A percentile compares a stretch with the other conserved stretches of the same genome.
phyloP scores from a whole-genome alignment of 2,797 vertebrate species.

The Mareca penelope region DNA sequence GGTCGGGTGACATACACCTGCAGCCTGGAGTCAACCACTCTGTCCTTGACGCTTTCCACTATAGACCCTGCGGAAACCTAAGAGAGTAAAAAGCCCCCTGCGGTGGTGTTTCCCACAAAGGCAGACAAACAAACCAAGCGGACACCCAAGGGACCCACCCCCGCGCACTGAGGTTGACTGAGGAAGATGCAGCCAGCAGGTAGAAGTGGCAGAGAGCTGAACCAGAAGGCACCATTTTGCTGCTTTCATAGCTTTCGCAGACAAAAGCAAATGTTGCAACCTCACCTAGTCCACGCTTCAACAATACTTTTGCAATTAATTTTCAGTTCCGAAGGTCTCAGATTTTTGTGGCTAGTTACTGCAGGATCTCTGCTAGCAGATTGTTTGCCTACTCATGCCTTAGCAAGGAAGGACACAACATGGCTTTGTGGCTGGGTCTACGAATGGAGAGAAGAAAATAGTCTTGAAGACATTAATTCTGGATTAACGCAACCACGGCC shows the following conservation, averaged over 20 bases:
- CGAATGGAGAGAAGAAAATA: not conserved
- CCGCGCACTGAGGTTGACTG: not conserved
- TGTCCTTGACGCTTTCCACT: constrained; percentile 86
- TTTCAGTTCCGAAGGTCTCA: not conserved
- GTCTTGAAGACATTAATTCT: not conserved
- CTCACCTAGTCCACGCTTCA: not conserved
- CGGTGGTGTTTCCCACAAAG: not conserved
- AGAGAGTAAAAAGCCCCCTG: not conserved
- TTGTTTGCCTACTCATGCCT: not conserved
- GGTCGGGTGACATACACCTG: constrained; percentile 88
- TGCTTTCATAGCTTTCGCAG: not conserved
- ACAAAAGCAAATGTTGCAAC: not conserved
- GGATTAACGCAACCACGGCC: not conserved
- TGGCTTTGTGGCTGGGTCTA: not conserved
- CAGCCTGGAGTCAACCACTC: constrained; percentile 88
- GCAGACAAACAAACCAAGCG: not conserved
- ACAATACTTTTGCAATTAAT: not conserved
- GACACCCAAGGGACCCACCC: not conserved
- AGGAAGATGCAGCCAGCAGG: not conserved
- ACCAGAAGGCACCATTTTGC: not conserved
- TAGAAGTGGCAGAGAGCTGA: not conserved
- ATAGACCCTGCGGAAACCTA: constrained; percentile 90
- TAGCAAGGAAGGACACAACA: not conserved
- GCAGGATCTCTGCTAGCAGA: not conserved
- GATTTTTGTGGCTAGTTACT: not conserved